Conservation (phyloP, 2,888 invertebrate genomes). For the Leptothorax acervorum region DNA sequence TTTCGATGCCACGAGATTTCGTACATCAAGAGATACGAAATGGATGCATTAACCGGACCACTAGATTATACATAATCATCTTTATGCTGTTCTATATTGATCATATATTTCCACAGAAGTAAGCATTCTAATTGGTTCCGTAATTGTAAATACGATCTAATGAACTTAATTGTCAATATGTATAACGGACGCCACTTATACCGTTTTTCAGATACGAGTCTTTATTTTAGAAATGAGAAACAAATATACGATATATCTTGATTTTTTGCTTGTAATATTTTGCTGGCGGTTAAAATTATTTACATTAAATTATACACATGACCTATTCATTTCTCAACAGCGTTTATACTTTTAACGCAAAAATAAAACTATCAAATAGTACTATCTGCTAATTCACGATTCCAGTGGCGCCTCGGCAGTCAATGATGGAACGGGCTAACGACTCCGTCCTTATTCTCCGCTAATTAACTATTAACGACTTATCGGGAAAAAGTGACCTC, state of each 20-base stretch:
- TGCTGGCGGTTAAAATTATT: not conserved
- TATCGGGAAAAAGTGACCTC: constrained; percentile 68
- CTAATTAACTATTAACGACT: constrained; percentile 73
- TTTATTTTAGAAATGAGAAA: not conserved
- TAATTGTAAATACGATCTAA: not conserved
- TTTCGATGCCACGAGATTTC: not conserved
- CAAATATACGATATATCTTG: not conserved
- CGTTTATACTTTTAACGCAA: not conserved
- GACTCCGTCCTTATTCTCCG: constrained; percentile 66
- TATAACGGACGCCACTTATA: not conserved
- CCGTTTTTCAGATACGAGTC: not conserved
- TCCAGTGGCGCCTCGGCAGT: not conserved
- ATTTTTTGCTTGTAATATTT: not conserved
- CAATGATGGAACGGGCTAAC: constrained; percentile 40
- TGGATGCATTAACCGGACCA: not conserved
- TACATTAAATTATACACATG: not conserved
- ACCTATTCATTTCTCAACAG: not conserved
- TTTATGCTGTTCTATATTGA: not conserved
- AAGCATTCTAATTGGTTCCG: not conserved
- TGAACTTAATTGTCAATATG: not conserved
- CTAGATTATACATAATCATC: not conserved
- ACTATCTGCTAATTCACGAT: constrained; percentile 6
- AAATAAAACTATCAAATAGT: not conserved
- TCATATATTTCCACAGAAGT: not conserved
- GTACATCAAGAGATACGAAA: not conserved